phyloP scores from a whole-genome alignment of 2,797 vertebrate species.

The Tadarida brasiliensis region DNA sequence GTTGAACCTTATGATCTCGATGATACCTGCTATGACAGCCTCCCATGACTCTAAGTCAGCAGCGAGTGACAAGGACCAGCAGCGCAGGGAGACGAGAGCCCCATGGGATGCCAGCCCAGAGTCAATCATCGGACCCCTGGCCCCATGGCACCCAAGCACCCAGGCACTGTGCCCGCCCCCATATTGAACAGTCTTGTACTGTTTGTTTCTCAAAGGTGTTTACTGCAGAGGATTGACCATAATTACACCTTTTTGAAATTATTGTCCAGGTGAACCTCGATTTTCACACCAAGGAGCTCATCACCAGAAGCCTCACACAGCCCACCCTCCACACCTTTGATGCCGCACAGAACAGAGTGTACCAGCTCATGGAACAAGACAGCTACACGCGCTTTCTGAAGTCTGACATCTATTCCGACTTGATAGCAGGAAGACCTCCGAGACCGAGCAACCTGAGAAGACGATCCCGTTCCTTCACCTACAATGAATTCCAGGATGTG shows the following conservation, averaged over 20 bases:
- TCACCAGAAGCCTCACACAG: conserved; percentile 88
- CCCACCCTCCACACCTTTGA: conserved; percentile 92
- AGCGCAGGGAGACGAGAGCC: not conserved
- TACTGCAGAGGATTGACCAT: not conserved
- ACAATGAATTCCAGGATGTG: conserved; percentile 91
- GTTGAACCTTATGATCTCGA: not conserved
- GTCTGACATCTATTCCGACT: conserved; percentile 92
- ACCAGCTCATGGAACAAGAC: conserved; percentile 97
- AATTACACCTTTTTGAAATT: not conserved
- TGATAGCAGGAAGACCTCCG: conserved; percentile 89
- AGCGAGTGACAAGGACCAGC: not conserved
- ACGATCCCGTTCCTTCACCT: conserved; percentile 95
- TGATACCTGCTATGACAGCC: not conserved
- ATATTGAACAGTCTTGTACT: not conserved
- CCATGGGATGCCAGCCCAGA: not conserved
- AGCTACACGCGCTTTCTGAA: conserved; percentile 95
- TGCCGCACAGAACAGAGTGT: conserved; percentile 92
- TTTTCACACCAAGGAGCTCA: conserved; percentile 92
- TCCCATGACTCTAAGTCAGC: not conserved
- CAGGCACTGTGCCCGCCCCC: rapidly evolving
- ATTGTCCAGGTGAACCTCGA: conserved; percentile 95
- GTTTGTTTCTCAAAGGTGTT: not conserved
- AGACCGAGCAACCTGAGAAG: conserved; percentile 90
- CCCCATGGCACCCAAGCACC: rapidly evolving
- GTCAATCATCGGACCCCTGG: not conserved